Evolutionary conservation across 2,797 vertebrate species (phyloP).

Genomic region (Syndactyla subalaris): DNA sequence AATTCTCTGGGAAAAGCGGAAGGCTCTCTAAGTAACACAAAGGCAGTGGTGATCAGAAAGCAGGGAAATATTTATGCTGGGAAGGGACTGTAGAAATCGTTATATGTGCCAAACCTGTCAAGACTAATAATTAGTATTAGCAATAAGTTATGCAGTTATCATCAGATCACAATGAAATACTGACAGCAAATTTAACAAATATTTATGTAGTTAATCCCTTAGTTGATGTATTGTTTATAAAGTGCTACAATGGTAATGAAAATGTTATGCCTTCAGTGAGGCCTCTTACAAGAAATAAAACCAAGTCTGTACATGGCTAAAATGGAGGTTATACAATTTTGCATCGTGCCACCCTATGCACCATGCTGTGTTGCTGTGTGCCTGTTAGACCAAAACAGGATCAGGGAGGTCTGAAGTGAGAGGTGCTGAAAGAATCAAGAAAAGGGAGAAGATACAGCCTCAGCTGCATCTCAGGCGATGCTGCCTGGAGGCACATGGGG

Average conservation of each 20-base stretch:
- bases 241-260: not conserved
- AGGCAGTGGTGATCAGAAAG: not conserved
- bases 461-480: not conserved
- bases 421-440: not conserved
- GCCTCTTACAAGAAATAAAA: not conserved
- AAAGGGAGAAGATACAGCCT: not conserved
- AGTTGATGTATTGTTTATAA: not conserved
- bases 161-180: not conserved
- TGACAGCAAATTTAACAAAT: not conserved
- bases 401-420: not conserved
- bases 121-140: not conserved
- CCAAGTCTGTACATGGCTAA: not conserved
- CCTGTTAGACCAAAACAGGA: not conserved
- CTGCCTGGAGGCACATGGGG: not conserved
- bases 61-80: not conserved
- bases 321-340: not conserved
- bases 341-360: rapidly evolving
- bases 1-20: not conserved
- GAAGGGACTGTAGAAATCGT: not conserved
- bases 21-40: not conserved
- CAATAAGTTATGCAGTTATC: not conserved
- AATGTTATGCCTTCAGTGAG: not conserved
- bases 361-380: rapidly evolving
- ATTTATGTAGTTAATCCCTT: not conserved
- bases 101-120: not conserved